Conservation (phyloP, 1,140 invertebrate genomes). For the Ganaspis sp. region DNA sequence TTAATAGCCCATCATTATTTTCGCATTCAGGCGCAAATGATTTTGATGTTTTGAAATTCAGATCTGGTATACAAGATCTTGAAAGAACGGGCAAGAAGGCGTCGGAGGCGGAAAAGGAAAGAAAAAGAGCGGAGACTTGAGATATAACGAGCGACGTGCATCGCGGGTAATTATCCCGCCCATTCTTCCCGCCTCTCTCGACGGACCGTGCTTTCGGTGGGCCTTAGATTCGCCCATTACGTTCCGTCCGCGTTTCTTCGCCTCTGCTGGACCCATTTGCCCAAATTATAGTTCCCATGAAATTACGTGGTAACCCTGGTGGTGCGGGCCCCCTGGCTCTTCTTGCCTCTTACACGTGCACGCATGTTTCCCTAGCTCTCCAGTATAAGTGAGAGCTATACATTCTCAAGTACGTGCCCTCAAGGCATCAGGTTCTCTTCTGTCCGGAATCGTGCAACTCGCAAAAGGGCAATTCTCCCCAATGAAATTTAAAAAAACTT, state of each 20-base stretch:
- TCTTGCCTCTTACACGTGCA: constrained; percentile 40
- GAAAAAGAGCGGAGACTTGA: constrained; percentile 59
- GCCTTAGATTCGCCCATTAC: constrained; percentile 64
- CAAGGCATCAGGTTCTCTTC: not conserved
- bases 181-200: constrained; percentile 73
- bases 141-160: constrained; percentile 73
- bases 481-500: not conserved
- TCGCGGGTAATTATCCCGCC: constrained; percentile 75
- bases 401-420: not conserved
- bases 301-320: constrained; percentile 70
- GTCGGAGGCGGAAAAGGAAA: constrained; percentile 50
- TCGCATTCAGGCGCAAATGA: not conserved
- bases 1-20: not conserved
- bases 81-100: constrained; percentile 34
- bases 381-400: not conserved
- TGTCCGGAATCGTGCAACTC: not conserved
- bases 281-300: constrained; percentile 73
- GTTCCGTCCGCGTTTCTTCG: constrained; percentile 57
- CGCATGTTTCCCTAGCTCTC: not conserved
- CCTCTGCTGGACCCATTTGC: constrained; percentile 52
- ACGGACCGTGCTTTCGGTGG: constrained; percentile 57
- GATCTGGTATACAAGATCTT: not conserved
- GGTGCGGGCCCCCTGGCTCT: constrained; percentile 45
- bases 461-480: not conserved
- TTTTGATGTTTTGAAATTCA: constrained; percentile 27